Percentiles rank a stretch among this genome's conserved stretches.
phyloP scores from a whole-genome alignment of 2,888 invertebrate genomes.

The Acronicta leporina region DNA sequence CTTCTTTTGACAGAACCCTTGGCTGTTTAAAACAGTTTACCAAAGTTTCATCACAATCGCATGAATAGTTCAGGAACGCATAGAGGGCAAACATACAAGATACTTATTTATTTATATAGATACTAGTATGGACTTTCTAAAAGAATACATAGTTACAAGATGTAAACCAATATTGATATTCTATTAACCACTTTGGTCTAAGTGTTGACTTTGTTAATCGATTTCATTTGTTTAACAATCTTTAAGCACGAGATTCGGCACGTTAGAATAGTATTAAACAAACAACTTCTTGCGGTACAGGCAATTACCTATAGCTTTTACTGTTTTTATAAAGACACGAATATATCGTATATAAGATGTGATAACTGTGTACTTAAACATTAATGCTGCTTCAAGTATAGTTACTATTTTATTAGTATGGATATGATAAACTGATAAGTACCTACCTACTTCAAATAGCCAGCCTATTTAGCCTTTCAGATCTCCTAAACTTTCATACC shows the following conservation, averaged over 20 bases:
- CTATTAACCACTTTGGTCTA: not conserved
- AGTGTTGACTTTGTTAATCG: conserved; percentile 25
- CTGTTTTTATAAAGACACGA: conserved; percentile 11
- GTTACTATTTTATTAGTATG: conserved; percentile 25
- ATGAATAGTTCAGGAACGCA: too few species aligned
- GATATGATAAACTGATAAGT: conserved; percentile 16
- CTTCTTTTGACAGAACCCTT: too few species aligned
- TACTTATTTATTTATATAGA: too few species aligned
- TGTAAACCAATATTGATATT: conserved; percentile 24
- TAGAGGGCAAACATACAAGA: too few species aligned
- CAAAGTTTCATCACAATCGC: too few species aligned
- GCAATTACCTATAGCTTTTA: conserved; percentile 23
- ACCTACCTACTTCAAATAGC: too few species aligned
- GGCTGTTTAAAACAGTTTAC: too few species aligned
- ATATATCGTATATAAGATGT: not conserved
- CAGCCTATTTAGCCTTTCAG: not conserved
- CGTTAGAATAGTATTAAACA: not conserved
- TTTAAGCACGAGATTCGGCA: conserved; percentile 6
- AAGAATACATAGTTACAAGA: conserved; percentile 1
- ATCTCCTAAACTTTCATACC: not conserved
- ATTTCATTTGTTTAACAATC: conserved; percentile 6
- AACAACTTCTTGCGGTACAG: conserved; percentile 22
- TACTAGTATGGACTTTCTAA: not conserved
- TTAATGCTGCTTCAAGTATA: conserved; percentile 19
- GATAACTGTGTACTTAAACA: conserved; percentile 4